Evolutionary conservation across 1,140 invertebrate species (phyloP).

Genomic region (Hypsibius dujardini): DNA sequence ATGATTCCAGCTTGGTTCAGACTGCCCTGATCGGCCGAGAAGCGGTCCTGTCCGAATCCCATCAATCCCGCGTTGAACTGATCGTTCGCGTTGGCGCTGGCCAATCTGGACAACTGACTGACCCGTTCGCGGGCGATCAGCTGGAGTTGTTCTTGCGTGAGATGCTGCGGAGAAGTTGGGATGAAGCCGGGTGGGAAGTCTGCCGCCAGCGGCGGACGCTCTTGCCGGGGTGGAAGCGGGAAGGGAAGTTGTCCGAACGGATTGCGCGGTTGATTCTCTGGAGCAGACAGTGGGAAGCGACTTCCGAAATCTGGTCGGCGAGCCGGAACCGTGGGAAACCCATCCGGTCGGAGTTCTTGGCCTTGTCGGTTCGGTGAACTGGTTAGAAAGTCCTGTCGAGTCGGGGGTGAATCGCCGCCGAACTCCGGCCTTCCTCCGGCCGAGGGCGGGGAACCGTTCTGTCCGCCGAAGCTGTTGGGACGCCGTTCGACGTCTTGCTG

Average conservation of each 20-base stretch:
- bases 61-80: neutral
- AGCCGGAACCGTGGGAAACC: neutral
- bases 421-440: too few relatives aligned
- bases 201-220: neutral
- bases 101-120: neutral
- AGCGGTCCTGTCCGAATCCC: neutral
- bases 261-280: neutral
- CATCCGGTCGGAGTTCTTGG: too few relatives aligned
- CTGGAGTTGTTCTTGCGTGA: neutral
- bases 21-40: neutral
- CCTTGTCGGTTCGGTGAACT: neutral
- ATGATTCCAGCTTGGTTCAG: conserved; percentile 1
- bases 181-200: conserved; percentile 15
- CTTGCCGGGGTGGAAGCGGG: neutral
- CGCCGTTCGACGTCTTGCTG: neutral
- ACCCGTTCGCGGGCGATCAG: conserved; percentile 1
- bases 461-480: neutral
- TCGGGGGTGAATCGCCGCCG: neutral
- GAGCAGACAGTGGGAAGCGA: neutral
- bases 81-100: neutral
- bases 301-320: neutral
- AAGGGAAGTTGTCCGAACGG: neutral
- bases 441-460: too few relatives aligned
- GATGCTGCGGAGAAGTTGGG: neutral
- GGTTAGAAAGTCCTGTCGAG: neutral